Conservation (phyloP, 2,888 invertebrate species). For the Ophion obscuratus region DNA sequence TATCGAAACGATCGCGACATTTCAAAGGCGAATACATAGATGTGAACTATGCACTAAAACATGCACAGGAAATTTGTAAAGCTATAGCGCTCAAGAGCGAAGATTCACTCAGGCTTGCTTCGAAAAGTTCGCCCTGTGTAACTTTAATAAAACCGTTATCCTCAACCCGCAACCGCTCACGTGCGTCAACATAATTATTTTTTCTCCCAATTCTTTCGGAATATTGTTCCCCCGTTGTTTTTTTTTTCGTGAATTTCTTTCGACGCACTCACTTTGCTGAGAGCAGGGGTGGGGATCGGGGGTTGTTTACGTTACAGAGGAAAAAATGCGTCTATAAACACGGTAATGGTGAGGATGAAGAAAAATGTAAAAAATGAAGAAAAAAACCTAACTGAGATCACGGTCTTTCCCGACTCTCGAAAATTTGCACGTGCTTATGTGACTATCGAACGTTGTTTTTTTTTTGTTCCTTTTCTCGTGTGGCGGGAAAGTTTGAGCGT, state of each 20-base stretch:
- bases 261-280: background rate
- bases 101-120: background rate
- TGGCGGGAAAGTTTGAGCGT: constrained; percentile 56
- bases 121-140: background rate
- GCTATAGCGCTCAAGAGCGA: constrained; percentile 64
- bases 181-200: background rate
- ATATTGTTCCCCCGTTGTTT: background rate
- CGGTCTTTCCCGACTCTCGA: constrained; percentile 63
- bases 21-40: constrained; percentile 50
- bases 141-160: constrained; percentile 18
- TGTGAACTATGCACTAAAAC: constrained; percentile 83
- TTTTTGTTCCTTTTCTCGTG: constrained; percentile 12
- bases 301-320: background rate
- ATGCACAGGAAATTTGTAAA: constrained; percentile 80
- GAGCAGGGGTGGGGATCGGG: too few species aligned
- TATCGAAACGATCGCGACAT: constrained; percentile 65
- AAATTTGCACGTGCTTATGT: constrained; percentile 28
- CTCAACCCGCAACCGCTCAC: background rate
- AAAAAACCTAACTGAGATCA: constrained; percentile 74
- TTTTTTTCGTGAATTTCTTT: background rate
- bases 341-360: constrained; percentile 21
- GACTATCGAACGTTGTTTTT: constrained; percentile 3
- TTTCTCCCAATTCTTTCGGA: background rate
- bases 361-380: constrained; percentile 3
- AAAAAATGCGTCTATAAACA: constrained; percentile 19